Evolutionary conservation across 2,113 vertebrate species (phyloP), one percentile per base, ranked within the genome.

Genomic region (Macrotus californicus): DNA sequence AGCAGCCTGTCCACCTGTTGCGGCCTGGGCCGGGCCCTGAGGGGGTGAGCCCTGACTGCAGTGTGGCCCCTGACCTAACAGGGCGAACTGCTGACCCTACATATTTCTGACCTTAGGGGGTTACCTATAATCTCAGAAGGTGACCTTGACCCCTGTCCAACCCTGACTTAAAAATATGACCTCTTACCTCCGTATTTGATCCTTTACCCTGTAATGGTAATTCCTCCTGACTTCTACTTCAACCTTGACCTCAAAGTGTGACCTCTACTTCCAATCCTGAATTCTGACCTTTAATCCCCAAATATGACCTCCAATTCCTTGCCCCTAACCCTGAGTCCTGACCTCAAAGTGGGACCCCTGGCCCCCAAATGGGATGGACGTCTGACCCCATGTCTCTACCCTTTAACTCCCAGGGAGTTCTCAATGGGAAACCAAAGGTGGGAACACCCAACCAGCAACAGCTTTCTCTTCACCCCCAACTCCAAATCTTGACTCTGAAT

Each of bases 1-100:
- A 99, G 94, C 99, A 99, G 96, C 98, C 99, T 0, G 98, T 99
- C 22, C 99, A 99, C 96, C 98, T 99, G 92, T 98, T 99, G 96
- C 98, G 99, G 95, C 98, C 98, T 0, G 99, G 99, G 39, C 98
- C 96, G 29, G 97, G 96, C 61, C 98, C 98, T 29, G 99, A 99
- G 26, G 98, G 98, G 98, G 99, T 99, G 94, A 98, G 98, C 10
- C 18, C 61, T n/a, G 16, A 24, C 9, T 22, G 5, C 13, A 12
- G 31, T 12, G 34, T 46, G 59, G 54, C 39, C 56, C 46, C 72
- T 81, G 80, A 73, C 52, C n/a, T 83, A 39, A 21, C 7, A 0
- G 46, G 11, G 16, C 29, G 43, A 59, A 24, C 67, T 43, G 66
- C 77, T 18, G 12, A 31, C 22, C 29, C 36, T 41, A 52, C 50